Evolutionary conservation across 2,888 invertebrate genomes (phyloP).

Genomic region (Hydrotaea diabolus): DNA sequence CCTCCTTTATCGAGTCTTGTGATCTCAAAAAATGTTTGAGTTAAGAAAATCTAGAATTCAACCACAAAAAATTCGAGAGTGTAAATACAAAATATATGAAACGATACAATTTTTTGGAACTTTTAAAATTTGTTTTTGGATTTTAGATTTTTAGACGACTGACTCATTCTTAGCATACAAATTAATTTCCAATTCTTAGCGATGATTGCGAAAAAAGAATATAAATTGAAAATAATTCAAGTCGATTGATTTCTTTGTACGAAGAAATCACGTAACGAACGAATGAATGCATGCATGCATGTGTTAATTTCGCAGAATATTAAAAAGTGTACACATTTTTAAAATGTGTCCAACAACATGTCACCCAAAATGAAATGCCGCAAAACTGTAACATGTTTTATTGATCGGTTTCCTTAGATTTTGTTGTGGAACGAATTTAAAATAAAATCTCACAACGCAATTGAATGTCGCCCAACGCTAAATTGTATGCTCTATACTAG

Average conservation of each 20-base stretch:
- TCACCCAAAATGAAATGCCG: constrained; percentile 13
- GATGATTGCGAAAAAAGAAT: no score
- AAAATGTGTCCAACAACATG: constrained; percentile 16
- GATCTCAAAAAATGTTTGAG: no score
- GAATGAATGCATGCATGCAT: constrained; percentile 1
- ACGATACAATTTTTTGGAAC: no score
- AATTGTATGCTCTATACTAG: not conserved
- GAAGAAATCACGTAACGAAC: constrained; percentile 14
- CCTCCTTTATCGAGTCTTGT: no score
- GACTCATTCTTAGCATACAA: no score
- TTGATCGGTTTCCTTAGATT: constrained; percentile 26
- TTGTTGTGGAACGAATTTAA: constrained; percentile 6
- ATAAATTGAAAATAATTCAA: no score
- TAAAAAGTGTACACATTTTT: constrained; percentile 1
- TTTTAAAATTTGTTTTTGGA: no score
- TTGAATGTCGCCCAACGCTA: not conserved
- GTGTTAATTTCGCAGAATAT: not conserved
- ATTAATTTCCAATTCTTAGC: no score
- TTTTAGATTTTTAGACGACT: no score
- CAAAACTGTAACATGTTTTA: not conserved
- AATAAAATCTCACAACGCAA: constrained; percentile 9
- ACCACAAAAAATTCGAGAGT: no score
- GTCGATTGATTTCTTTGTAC: not conserved
- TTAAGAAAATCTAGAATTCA: no score
- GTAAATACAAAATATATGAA: no score